Evolutionary conservation across 2,888 invertebrate species (phyloP).

Genomic region (Melinopterus prodromus): DNA sequence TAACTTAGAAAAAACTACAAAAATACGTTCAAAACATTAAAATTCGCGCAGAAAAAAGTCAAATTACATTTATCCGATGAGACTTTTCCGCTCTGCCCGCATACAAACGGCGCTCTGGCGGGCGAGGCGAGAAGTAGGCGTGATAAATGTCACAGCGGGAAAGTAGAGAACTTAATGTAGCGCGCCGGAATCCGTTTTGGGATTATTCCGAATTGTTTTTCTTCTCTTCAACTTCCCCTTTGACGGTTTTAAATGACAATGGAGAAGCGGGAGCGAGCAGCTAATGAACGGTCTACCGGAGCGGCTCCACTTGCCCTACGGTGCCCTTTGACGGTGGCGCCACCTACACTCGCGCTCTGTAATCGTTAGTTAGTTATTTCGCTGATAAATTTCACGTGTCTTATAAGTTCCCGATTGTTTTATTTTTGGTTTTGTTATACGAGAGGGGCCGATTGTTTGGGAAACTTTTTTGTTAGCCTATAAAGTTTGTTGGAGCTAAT

Average conservation of each 20-base stretch:
- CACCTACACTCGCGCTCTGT: not conserved
- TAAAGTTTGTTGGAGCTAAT: not conserved
- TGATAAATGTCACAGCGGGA: slow-evolving; percentile 7
- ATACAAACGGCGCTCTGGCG: not conserved
- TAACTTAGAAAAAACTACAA: too few relatives aligned
- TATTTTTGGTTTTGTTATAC: not conserved
- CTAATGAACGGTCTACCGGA: slow-evolving; percentile 30
- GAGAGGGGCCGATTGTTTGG: not conserved
- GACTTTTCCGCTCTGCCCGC: not conserved
- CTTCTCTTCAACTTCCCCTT: slow-evolving; percentile 28
- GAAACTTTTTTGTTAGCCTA: not conserved
- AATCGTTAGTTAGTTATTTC: not conserved
- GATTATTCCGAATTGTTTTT: slow-evolving; percentile 32
- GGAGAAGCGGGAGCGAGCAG: not conserved
- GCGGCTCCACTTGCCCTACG: slow-evolving; percentile 18
- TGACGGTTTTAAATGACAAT: slow-evolving; percentile 33
- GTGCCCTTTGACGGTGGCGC: too few relatives aligned
- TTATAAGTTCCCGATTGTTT: not conserved
- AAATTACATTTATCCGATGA: not conserved
- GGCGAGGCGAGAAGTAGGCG: not conserved
- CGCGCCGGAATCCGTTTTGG: slow-evolving; percentile 5
- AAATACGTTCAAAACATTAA: not conserved
- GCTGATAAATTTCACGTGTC: not conserved
- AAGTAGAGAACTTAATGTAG: slow-evolving; percentile 24
- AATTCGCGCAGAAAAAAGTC: not conserved